Conservation (phyloP, 1,140 invertebrate genomes). For the Apis dorsata region DNA sequence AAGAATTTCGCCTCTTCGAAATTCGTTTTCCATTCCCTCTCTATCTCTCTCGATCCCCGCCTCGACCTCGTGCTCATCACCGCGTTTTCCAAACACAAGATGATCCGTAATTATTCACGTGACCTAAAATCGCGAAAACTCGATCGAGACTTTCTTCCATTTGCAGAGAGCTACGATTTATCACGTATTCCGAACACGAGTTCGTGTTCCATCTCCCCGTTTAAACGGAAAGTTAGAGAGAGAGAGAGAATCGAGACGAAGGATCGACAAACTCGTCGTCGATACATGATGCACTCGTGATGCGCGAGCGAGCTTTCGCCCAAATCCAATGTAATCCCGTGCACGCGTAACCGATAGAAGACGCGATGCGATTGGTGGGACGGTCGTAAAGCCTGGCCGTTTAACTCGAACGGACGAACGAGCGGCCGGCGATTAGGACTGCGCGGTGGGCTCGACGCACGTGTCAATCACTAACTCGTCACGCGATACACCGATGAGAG, state of each 20-base stretch:
- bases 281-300: too few species aligned
- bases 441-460: constrained; percentile 62
- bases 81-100: too few species aligned
- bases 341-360: neutral
- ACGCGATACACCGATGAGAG: constrained; percentile 58
- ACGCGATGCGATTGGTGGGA: neutral
- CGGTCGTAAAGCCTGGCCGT: neutral
- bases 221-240: too few species aligned
- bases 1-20: constrained; percentile 3
- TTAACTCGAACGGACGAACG: constrained; percentile 8
- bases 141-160: too few species aligned
- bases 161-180: neutral
- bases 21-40: neutral
- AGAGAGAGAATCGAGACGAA: too few species aligned
- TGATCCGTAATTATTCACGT: too few species aligned
- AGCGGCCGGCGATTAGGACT: constrained; percentile 41
- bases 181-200: constrained; percentile 42
- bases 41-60: neutral
- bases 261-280: too few species aligned
- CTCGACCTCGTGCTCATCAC: neutral
- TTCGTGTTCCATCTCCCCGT: neutral
- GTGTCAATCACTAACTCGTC: constrained; percentile 64
- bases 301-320: neutral
- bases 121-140: too few species aligned
- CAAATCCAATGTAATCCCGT: constrained; percentile 19